phyloP scores from a whole-genome alignment of 2,113 vertebrate species.

The Cebus imitator region DNA sequence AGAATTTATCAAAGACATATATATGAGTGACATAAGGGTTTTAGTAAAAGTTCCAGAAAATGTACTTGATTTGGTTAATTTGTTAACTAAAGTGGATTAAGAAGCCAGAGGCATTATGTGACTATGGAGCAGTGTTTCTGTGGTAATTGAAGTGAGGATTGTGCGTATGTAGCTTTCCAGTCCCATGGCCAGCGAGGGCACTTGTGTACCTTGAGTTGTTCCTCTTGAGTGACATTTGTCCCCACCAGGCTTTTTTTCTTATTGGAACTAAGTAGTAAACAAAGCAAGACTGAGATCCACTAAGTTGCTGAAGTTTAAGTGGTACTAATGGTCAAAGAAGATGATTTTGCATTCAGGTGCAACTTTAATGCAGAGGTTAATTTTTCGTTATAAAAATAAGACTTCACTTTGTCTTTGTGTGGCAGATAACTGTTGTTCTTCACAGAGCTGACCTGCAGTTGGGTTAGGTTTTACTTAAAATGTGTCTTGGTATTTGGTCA shows the following conservation, averaged over 20 bases:
- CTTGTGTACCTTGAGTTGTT: neutral
- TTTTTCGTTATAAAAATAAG: neutral
- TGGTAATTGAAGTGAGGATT: neutral
- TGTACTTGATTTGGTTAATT: neutral
- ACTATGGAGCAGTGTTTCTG: neutral
- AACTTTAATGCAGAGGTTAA: neutral
- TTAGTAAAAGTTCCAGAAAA: constrained; percentile 12
- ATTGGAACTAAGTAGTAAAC: neutral
- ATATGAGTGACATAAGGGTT: neutral
- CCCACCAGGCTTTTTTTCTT: neutral
- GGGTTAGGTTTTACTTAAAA: neutral
- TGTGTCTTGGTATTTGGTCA: neutral
- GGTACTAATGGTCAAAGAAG: neutral
- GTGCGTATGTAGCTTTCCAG: neutral
- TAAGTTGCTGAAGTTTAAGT: neutral
- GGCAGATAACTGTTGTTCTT: neutral
- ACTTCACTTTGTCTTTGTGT: neutral
- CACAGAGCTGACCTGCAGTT: neutral
- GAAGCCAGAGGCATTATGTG: neutral
- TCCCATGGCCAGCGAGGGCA: neutral
- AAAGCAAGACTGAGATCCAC: neutral
- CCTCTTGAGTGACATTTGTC: neutral
- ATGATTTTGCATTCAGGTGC: neutral
- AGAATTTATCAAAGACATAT: neutral
- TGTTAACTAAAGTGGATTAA: constrained; percentile 1